Percentiles rank a stretch among this genome's conserved stretches.
Conservation (phyloP, 2,888 invertebrate species). For the Celastrina argiolus region DNA sequence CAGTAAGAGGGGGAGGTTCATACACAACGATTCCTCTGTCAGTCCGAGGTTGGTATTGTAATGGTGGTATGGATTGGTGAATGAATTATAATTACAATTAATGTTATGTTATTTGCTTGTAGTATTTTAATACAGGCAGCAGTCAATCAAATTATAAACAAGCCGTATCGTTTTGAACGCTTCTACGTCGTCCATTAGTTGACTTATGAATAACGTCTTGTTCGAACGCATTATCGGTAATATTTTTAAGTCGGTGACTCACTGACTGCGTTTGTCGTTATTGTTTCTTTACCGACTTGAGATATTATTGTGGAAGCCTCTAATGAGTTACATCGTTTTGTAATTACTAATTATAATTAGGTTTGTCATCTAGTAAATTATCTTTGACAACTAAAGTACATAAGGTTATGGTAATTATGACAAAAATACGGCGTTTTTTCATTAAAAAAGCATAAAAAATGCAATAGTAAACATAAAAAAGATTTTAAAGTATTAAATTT, state of each 20-base stretch:
- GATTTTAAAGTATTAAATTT: too few relatives aligned
- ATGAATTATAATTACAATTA: too few relatives aligned
- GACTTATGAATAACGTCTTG: background rate
- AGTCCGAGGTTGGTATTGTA: slow-evolving; percentile 41
- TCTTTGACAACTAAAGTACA: background rate
- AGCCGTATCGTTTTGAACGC: background rate
- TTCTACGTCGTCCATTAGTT: background rate
- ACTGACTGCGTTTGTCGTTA: background rate
- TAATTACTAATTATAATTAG: background rate
- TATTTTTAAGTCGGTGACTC: slow-evolving; percentile 7
- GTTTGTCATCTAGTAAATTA: background rate
- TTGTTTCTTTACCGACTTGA: background rate
- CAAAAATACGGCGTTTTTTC: too few relatives aligned
- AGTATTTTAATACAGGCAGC: background rate
- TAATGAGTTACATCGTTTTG: background rate
- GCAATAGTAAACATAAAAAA: too few relatives aligned
- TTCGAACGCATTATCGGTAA: background rate
- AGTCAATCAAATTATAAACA: slow-evolving; percentile 1
- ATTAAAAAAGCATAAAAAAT: too few relatives aligned
- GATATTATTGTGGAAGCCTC: background rate
- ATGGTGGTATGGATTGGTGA: too few relatives aligned
- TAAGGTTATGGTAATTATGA: too few relatives aligned
- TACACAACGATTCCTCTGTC: slow-evolving; percentile 46
- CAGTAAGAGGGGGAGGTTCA: slow-evolving; percentile 49
- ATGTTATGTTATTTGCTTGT: too few relatives aligned